A percentile compares a stretch with the other conserved stretches of the same genome.
These are phyloP conservation scores for Nematostella vectensis DNA, from an alignment of 92 coral and sea anemone species.

Conservation along the genomic window DNA sequence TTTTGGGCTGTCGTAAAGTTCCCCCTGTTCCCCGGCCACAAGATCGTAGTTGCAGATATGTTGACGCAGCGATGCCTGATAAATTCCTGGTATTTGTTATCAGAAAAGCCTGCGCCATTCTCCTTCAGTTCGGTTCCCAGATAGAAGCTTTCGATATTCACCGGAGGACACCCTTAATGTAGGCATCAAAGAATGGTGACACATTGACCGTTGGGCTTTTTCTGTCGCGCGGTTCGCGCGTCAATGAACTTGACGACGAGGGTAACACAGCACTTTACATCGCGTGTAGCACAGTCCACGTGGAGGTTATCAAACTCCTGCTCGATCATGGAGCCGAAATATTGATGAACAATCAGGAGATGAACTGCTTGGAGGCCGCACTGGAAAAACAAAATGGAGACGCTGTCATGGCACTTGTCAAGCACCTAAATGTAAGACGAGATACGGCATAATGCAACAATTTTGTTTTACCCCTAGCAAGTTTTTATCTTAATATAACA, in stretches of 20 bases:
- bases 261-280: conserved; percentile 63
- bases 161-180: conserved; percentile 83
- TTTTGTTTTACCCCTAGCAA: too few species aligned
- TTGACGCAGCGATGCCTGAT: too few species aligned
- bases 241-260: conserved; percentile 25
- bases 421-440: conserved; percentile 51
- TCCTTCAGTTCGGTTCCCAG: conserved; percentile 64
- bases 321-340: conserved; percentile 39
- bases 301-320: conserved; percentile 40
- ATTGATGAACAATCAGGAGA: conserved; percentile 17
- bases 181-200: conserved; percentile 67
- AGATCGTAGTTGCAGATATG: too few species aligned
- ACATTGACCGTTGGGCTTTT: conserved; percentile 28
- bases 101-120: conserved; percentile 52
- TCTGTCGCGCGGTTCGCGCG: conserved; percentile 22
- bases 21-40: too few species aligned
- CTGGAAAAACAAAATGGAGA: conserved; percentile 38
- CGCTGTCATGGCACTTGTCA: conserved; percentile 46
- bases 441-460: too few species aligned
- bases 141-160: conserved; percentile 39
- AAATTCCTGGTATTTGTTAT: not conserved
- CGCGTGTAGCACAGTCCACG: conserved; percentile 41
- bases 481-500: too few species aligned
- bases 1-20: too few species aligned
- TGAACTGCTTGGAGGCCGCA: conserved; percentile 41